phyloP scores from a whole-genome alignment of 2,113 vertebrate genomes.

The Neogale vison region DNA sequence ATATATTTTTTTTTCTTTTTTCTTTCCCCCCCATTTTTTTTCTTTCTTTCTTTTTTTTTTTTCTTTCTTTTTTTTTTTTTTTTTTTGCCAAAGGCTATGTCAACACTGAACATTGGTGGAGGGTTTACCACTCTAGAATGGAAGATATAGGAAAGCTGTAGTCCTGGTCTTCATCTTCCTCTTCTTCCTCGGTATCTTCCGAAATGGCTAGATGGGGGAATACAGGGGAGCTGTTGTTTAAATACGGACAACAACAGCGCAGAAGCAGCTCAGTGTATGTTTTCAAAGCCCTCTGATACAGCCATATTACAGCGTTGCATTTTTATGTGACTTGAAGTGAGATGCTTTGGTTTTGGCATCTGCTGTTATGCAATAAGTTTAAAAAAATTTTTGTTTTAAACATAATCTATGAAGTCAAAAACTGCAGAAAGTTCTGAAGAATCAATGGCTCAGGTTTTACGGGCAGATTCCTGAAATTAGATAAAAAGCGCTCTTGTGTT shows the following conservation, averaged over 20 bases:
- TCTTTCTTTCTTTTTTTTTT: background rate
- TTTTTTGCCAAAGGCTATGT: conserved; percentile 90
- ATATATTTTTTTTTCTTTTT: conserved; percentile 75
- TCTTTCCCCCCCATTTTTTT: background rate
- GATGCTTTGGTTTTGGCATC: conserved; percentile 87
- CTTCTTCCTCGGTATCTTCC: conserved; percentile 98
- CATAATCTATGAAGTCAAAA: conserved; percentile 92
- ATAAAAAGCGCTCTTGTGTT: conserved; percentile 94
- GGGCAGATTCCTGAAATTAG: conserved; percentile 94
- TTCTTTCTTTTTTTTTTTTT: background rate
- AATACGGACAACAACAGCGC: conserved; percentile 96
- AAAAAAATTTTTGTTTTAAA: conserved; percentile 54
- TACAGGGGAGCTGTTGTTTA: conserved; percentile 99
- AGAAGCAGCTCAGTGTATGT: conserved; percentile 95
- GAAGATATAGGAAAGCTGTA: conserved; percentile 99
- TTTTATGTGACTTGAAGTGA: conserved; percentile 88
- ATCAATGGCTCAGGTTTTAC: conserved; percentile 94
- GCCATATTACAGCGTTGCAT: conserved; percentile 88
- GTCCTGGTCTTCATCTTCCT: conserved; percentile 98
- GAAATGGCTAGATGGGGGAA: conserved; percentile 99
- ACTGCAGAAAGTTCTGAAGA: conserved; percentile 90
- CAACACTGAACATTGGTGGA: conserved; percentile 89
- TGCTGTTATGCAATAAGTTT: conserved; percentile 88
- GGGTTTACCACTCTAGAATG: conserved; percentile 97
- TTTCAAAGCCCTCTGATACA: conserved; percentile 91